phyloP scores from a whole-genome alignment of 2,797 vertebrate genomes.

The Schizothorax lantsangensis region DNA sequence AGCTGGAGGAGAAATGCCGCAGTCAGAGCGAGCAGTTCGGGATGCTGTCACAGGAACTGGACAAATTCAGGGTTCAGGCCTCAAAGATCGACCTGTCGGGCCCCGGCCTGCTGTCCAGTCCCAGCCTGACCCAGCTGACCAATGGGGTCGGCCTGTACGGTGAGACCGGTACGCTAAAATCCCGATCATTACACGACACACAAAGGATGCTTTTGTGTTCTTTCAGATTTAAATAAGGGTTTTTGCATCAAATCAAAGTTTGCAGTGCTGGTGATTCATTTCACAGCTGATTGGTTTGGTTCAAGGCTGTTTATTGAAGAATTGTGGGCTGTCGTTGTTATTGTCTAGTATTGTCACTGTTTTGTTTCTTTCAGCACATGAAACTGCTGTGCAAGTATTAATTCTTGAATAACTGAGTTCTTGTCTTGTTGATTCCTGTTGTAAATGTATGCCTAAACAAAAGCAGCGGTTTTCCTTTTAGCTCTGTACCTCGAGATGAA shows the following conservation, averaged over 20 bases:
- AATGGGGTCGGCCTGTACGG: slow-evolving; percentile 77
- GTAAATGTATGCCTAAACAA: not conserved
- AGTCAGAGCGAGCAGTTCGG: slow-evolving; percentile 94
- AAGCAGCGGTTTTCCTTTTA: not conserved
- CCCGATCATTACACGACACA: not conserved
- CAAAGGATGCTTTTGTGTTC: not conserved
- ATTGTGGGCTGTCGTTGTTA: too few relatives aligned
- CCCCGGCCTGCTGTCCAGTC: slow-evolving; percentile 78
- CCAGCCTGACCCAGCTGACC: slow-evolving; percentile 77
- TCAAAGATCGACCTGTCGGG: slow-evolving; percentile 86
- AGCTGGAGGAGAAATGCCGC: slow-evolving; percentile 94
- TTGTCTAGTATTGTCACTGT: not conserved
- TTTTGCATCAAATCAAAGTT: not conserved
- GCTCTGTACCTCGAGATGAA: not conserved
- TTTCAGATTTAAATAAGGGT: not conserved
- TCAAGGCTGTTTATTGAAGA: not conserved
- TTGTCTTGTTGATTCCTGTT: not conserved
- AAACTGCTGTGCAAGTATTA: not conserved
- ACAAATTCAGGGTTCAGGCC: slow-evolving; percentile 91
- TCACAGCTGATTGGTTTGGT: not conserved
- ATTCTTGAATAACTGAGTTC: not conserved
- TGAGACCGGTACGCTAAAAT: slow-evolving; percentile 77
- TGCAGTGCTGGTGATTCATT: not conserved
- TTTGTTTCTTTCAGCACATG: not conserved
- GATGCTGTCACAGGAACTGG: slow-evolving; percentile 90